These are phyloP conservation scores for Syrmaticus mikado DNA, from an alignment of 2,113 vertebrate genomes.

Conservation along the genomic window DNA sequence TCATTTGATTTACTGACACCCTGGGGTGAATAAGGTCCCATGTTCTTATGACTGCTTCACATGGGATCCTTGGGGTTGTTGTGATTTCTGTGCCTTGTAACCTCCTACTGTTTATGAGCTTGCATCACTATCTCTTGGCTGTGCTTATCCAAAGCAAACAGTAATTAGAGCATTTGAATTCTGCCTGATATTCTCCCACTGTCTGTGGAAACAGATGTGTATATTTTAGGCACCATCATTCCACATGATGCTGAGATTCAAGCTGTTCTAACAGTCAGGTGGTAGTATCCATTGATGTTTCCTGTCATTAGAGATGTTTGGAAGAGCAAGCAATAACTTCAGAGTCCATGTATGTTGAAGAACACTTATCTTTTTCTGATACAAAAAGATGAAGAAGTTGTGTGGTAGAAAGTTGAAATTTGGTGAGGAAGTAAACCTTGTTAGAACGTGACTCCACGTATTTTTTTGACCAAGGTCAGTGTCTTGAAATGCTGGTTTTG, in stretches of 20 bases:
- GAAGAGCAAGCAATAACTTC: background rate
- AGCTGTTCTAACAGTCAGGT: background rate
- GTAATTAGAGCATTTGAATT: fast-evolving
- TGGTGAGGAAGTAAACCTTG: background rate
- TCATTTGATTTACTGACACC: background rate
- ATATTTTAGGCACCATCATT: background rate
- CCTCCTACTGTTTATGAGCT: background rate
- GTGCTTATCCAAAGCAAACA: background rate
- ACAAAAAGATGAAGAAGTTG: background rate
- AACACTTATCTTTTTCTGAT: background rate
- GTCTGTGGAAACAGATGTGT: background rate
- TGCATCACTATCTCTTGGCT: background rate
- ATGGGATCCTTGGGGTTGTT: background rate
- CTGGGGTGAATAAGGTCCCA: background rate
- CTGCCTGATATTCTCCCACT: background rate
- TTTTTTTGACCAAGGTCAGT: background rate
- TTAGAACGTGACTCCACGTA: fast-evolving
- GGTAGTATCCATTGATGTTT: background rate
- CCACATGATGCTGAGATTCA: background rate
- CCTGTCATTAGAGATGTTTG: background rate
- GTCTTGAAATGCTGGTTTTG: background rate
- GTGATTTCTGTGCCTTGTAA: background rate
- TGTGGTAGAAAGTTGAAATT: background rate
- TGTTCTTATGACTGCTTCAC: background rate
- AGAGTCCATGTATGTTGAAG: background rate